These are phyloP conservation scores for Grallaria varia DNA, from an alignment of 2,113 vertebrate genomes.

Conservation along the genomic window DNA sequence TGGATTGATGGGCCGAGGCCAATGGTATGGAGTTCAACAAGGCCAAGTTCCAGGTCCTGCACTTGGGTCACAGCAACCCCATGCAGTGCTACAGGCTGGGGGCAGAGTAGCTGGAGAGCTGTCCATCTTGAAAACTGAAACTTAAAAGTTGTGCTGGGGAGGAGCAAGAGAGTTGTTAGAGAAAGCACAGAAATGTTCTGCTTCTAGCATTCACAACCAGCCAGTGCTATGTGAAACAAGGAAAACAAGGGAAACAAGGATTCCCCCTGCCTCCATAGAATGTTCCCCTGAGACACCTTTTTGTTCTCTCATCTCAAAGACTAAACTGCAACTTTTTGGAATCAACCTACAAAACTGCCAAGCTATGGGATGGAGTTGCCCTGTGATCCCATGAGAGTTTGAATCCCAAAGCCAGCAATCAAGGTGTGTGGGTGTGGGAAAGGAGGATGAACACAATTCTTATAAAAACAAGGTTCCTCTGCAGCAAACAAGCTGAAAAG, in stretches of 20 bases:
- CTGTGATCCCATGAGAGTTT: neutral
- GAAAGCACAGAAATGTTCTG: neutral
- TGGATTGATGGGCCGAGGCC: neutral
- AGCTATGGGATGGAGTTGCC: neutral
- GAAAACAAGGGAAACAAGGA: neutral
- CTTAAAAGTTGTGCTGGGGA: neutral
- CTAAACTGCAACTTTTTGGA: neutral
- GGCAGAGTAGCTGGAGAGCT: neutral
- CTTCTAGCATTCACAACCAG: neutral
- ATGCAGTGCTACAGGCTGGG: neutral
- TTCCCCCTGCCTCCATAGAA: neutral
- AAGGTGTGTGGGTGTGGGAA: slow-evolving; percentile 48
- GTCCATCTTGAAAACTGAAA: neutral
- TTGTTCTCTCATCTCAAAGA: neutral
- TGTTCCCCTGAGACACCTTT: neutral
- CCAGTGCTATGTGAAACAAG: neutral
- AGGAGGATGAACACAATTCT: slow-evolving; percentile 13
- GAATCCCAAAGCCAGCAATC: neutral
- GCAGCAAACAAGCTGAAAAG: neutral
- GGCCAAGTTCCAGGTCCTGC: neutral
- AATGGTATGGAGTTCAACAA: neutral
- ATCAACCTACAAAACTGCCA: neutral
- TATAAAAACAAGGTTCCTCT: neutral
- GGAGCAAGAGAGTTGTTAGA: neutral
- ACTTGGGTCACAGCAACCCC: neutral